phyloP scores from a whole-genome alignment of 1,140 invertebrate genomes.

The Drosophila baimaii region DNA sequence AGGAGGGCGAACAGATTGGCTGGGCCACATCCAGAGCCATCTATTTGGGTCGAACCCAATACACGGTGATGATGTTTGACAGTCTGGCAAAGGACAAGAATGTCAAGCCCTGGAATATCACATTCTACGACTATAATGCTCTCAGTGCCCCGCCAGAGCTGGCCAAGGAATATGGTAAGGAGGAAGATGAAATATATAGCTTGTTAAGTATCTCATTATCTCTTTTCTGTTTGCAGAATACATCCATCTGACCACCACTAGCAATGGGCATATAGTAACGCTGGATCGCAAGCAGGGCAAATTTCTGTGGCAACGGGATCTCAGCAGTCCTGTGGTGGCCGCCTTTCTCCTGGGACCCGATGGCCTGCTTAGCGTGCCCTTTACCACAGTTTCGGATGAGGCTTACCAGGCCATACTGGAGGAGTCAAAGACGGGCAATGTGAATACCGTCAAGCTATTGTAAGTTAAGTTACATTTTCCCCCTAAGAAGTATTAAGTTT shows the following conservation, averaged over 20 bases:
- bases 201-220: neutral
- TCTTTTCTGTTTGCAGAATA: constrained; percentile 87
- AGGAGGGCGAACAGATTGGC: constrained; percentile 67
- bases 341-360: constrained; percentile 92
- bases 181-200: neutral
- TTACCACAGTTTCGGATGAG: constrained; percentile 94
- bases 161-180: constrained; percentile 92
- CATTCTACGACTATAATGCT: constrained; percentile 95
- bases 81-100: constrained; percentile 89
- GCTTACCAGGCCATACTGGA: constrained; percentile 90
- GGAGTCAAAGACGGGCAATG: constrained; percentile 86
- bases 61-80: constrained; percentile 97
- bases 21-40: constrained; percentile 80
- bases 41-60: constrained; percentile 90
- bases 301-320: constrained; percentile 93
- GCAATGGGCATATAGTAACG: constrained; percentile 93
- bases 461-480: constrained; percentile 85
- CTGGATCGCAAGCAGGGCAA: constrained; percentile 90
- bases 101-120: constrained; percentile 96
- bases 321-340: constrained; percentile 95
- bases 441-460: constrained; percentile 90
- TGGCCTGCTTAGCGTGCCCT: constrained; percentile 93
- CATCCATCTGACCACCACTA: constrained; percentile 94
- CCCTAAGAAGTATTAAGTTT: constrained; percentile 73
- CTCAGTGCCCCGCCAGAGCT: constrained; percentile 90